phyloP scores from a whole-genome alignment of 2,113 vertebrate species.

The Ammodytes dubius region DNA sequence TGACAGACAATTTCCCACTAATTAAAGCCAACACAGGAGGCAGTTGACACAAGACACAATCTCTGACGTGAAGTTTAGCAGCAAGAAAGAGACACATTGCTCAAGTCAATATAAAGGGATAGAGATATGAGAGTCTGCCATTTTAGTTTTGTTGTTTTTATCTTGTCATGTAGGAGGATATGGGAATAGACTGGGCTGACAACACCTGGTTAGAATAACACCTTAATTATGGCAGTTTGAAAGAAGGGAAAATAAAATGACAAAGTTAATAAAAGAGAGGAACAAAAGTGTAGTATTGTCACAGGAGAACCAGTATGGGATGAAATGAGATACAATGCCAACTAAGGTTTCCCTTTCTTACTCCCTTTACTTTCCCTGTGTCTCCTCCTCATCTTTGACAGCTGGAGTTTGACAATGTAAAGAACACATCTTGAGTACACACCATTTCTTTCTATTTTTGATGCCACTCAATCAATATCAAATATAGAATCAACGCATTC shows the following conservation, averaged over 20 bases:
- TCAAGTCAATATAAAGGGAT: constrained; percentile 4
- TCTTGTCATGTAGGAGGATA: constrained; percentile 6
- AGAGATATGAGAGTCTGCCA: not conserved
- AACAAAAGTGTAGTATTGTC: not conserved
- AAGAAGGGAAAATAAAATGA: not conserved
- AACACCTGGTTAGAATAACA: constrained; percentile 12
- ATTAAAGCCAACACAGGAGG: constrained; percentile 55
- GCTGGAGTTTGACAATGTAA: not conserved
- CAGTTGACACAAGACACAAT: constrained; percentile 38
- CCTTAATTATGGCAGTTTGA: not conserved
- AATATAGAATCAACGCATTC: too few species aligned
- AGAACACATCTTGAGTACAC: not conserved
- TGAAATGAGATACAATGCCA: not conserved
- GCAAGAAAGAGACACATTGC: not conserved
- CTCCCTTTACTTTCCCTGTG: not conserved
- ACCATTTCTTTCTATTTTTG: not conserved
- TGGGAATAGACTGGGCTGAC: not conserved
- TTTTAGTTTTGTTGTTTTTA: constrained; percentile 15
- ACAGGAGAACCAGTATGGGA: not conserved
- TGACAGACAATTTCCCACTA: constrained; percentile 48
- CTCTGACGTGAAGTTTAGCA: constrained; percentile 30
- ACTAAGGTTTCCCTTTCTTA: not conserved
- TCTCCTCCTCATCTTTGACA: not conserved
- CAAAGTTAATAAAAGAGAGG: not conserved
- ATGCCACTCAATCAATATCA: too few species aligned